Evolutionary conservation across 2,113 vertebrate genomes (phyloP), one percentile per base, ranked within the genome.

Genomic region (Crotophaga sulcirostris): DNA sequence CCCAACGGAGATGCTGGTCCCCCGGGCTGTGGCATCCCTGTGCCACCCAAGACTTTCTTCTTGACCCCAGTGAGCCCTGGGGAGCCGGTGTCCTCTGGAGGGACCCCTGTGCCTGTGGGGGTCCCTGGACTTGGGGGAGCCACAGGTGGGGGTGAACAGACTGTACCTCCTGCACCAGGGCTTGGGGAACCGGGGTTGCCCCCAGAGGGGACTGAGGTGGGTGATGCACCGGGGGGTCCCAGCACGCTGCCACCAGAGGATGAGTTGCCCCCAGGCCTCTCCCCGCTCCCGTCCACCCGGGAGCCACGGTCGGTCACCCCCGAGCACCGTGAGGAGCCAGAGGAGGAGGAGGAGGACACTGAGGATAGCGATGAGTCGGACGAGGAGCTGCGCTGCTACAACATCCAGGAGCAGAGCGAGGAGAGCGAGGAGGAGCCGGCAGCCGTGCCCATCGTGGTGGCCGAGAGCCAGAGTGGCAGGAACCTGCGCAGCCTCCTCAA

Each of bases 341-440:
- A 99, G 44, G 98, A 98, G 45, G 99, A 99, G 24, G 98, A 98
- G 34, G 98, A 98, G 1, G 98, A 99, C 94, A 98, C 98, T 0
- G 99, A 99, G 2, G 99, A 99, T 96, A 99, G 99, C 2, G 99
- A 99, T 1, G 99, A 99, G 87, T 99, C 99, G 0, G 99, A 99
- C 0, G 99, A 99, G 93, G 99, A 99, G 68, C 98, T 99, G 51
- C 97, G 98, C 58, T 98, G 96, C 87, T 99, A 99, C 96, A 98
- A 98, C 83, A 95, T 99, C 79, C 99, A 98, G 97, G 99, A 99
- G 68, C 98, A 98, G 72, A 99, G 98, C 0, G 99, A 99, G 95
- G 99, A 99, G 59, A 99, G 99, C 3, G 99, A 99, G 93, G 99
- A 99, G 62, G 99, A 99, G 87, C 95, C 97, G 3, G 96, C 81